phyloP scores from a whole-genome alignment of 2,888 invertebrate genomes.

The Melanostoma mellinum region DNA sequence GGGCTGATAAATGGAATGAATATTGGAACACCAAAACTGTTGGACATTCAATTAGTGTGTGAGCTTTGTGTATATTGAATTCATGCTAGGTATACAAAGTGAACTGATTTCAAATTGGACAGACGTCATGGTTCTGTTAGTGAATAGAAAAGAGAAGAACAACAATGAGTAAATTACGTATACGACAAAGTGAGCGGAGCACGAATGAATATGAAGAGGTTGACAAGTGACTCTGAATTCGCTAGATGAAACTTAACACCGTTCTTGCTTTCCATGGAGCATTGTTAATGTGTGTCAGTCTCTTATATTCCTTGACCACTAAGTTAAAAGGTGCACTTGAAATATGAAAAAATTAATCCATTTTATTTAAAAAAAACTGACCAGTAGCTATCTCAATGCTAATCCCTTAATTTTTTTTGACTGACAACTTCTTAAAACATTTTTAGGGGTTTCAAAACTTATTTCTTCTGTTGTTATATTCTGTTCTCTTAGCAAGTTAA shows the following conservation, averaged over 20 bases:
- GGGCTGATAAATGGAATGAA: constrained; percentile 15
- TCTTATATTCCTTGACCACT: too few relatives aligned
- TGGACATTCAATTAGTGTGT: constrained; percentile 52
- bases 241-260: neutral
- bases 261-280: neutral
- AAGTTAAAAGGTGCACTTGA: too few relatives aligned
- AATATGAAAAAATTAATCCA: too few relatives aligned
- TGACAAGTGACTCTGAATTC: constrained; percentile 7
- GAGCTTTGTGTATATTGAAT: constrained; percentile 28
- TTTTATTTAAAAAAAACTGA: too few relatives aligned
- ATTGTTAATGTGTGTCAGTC: too few relatives aligned
- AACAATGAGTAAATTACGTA: constrained; percentile 33
- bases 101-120: constrained; percentile 12
- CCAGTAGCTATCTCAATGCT: too few relatives aligned
- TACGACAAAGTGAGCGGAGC: constrained; percentile 7
- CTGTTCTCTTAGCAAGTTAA: too few relatives aligned
- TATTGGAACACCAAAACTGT: constrained; percentile 33
- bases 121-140: constrained; percentile 27
- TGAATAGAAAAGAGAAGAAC: constrained; percentile 11
- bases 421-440: too few relatives aligned
- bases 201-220: constrained; percentile 4
- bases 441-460: too few relatives aligned
- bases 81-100: constrained; percentile 1
- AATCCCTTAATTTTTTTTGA: too few relatives aligned
- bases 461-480: too few relatives aligned